Percentiles rank a stretch among this genome's conserved stretches.
These are phyloP conservation scores for Melanophora roralis DNA, from an alignment of 2,888 invertebrate genomes.

Conservation along the genomic window DNA sequence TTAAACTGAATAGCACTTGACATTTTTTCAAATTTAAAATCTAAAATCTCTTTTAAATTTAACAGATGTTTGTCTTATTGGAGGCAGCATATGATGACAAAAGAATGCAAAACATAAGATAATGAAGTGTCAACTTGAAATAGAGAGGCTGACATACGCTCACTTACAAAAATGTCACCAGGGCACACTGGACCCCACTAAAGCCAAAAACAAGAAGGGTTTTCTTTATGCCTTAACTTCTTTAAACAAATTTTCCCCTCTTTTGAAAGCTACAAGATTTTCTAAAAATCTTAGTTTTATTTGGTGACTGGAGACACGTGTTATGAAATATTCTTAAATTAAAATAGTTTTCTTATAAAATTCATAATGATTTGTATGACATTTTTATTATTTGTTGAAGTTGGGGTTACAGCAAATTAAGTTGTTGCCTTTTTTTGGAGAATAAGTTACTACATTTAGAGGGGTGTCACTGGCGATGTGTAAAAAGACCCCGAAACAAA, in stretches of 20 bases:
- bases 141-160: slow-evolving; percentile 28
- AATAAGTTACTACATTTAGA: slow-evolving; percentile 25
- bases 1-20: slow-evolving; percentile 43
- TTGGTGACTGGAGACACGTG: slow-evolving; percentile 51
- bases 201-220: slow-evolving; percentile 29
- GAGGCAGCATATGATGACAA: slow-evolving; percentile 15
- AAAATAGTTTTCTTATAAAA: slow-evolving; percentile 20
- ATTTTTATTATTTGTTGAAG: slow-evolving; percentile 61
- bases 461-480: slow-evolving; percentile 48
- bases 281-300: background rate
- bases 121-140: slow-evolving; percentile 72
- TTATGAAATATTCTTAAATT: slow-evolving; percentile 7
- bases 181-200: slow-evolving; percentile 20
- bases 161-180: slow-evolving; percentile 20
- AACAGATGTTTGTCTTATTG: slow-evolving; percentile 46
- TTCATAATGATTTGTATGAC: slow-evolving; percentile 55
- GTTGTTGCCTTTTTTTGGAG: slow-evolving; percentile 40
- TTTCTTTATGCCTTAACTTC: background rate
- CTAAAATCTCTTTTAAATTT: too few relatives aligned
- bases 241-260: background rate
- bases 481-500: slow-evolving; percentile 16
- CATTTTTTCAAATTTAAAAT: slow-evolving; percentile 35
- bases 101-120: slow-evolving; percentile 61
- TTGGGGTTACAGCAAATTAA: slow-evolving; percentile 64
- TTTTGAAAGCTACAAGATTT: slow-evolving; percentile 6